phyloP scores from a whole-genome alignment of 2,797 vertebrate genomes.

The Periophthalmus magnuspinnatus region DNA sequence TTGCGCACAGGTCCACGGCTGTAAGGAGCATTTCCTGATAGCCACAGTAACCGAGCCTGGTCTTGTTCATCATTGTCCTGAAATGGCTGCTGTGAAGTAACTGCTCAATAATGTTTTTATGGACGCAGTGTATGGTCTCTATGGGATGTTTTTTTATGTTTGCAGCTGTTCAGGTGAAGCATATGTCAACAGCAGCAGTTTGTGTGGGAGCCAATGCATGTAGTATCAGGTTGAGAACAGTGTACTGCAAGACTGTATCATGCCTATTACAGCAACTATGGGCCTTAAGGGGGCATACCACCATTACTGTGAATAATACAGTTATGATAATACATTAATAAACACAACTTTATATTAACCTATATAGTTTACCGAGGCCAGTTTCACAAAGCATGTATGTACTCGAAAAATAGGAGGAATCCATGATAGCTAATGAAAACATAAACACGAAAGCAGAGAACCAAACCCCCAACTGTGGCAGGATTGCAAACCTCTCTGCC shows the following conservation, averaged over 20 bases:
- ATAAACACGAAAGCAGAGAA: no score
- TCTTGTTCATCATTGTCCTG: background rate
- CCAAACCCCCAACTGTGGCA: no score
- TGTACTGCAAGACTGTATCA: background rate
- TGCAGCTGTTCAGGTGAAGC: conserved; percentile 6
- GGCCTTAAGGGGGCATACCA: background rate
- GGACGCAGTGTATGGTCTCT: background rate
- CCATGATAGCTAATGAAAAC: no score
- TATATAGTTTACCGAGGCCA: no score
- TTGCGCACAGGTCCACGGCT: background rate
- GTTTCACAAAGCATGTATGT: no score
- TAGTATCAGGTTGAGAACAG: background rate
- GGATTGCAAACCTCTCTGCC: no score
- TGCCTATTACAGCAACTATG: background rate
- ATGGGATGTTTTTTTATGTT: conserved; percentile 8
- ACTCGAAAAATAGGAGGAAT: no score
- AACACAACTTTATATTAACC: no score
- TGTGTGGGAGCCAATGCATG: background rate
- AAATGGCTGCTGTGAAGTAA: conserved; percentile 1
- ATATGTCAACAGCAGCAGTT: background rate
- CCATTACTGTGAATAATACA: background rate
- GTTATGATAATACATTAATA: no score
- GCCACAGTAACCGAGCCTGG: background rate
- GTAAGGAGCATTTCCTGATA: background rate
- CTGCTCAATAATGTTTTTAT: conserved; percentile 10